phyloP scores from a whole-genome alignment of 2,113 vertebrate species.

The Oenanthe melanoleuca region DNA sequence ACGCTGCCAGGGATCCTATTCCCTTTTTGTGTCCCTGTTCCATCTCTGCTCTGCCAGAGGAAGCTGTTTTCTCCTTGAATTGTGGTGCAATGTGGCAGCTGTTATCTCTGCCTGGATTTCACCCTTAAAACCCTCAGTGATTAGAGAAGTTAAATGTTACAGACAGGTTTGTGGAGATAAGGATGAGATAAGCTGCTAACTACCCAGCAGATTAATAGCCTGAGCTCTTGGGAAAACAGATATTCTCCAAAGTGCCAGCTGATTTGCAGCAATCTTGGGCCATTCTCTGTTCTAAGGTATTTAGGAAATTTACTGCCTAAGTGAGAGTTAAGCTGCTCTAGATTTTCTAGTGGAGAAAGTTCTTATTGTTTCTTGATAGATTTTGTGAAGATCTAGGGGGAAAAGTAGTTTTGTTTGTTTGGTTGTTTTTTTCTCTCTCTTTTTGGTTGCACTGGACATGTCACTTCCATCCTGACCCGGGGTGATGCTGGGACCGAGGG shows the following conservation, averaged over 20 bases:
- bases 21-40: not conserved
- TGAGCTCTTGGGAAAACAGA: not conserved
- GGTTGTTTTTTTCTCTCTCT: accelerated
- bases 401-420: not conserved
- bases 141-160: not conserved
- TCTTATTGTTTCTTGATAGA: not conserved
- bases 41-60: not conserved
- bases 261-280: not conserved
- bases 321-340: not conserved
- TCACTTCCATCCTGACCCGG: not conserved
- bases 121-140: not conserved
- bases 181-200: not conserved
- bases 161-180: not conserved
- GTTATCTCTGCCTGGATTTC: not conserved
- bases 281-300: not conserved
- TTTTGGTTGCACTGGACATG: not conserved
- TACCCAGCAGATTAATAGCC: not conserved
- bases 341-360: not conserved
- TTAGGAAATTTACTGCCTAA: not conserved
- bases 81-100: not conserved
- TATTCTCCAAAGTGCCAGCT: not conserved
- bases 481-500: not conserved
- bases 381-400: not conserved
- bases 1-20: not conserved
- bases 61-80: not conserved